phyloP scores from a whole-genome alignment of 1,140 invertebrate species.

The Araneus ventricosus region DNA sequence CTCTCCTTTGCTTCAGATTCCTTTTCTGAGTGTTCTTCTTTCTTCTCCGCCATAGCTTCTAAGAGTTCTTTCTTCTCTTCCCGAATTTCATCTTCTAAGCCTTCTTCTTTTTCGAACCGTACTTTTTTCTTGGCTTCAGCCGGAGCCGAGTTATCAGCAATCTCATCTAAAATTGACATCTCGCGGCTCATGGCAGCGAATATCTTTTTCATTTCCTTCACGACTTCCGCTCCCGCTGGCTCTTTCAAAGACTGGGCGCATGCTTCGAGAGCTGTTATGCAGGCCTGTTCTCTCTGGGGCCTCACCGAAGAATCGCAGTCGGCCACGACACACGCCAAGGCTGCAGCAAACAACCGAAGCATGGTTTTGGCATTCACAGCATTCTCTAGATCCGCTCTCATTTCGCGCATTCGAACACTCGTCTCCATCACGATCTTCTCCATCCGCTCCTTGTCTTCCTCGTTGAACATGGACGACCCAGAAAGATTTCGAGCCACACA shows the following conservation, averaged over 20 bases:
- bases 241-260: not conserved
- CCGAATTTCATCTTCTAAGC: too few relatives aligned
- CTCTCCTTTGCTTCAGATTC: not conserved
- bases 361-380: not conserved
- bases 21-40: not conserved
- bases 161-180: not conserved
- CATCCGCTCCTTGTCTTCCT: not conserved
- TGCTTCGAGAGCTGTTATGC: not conserved
- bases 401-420: not conserved
- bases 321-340: not conserved
- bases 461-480: not conserved
- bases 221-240: not conserved
- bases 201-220: constrained; percentile 19
- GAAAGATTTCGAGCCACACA: constrained; percentile 13
- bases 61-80: too few relatives aligned
- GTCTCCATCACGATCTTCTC: not conserved
- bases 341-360: constrained; percentile 26
- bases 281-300: not conserved
- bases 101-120: not conserved
- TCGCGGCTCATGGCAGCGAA: not conserved
- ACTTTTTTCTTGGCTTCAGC: not conserved
- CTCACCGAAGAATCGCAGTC: not conserved
- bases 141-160: not conserved
- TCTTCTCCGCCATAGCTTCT: too few relatives aligned
- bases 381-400: not conserved